Percentiles rank a stretch among this genome's conserved stretches.
phyloP scores from a whole-genome alignment of 2,888 invertebrate species.

The Ceraclea dissimilis region DNA sequence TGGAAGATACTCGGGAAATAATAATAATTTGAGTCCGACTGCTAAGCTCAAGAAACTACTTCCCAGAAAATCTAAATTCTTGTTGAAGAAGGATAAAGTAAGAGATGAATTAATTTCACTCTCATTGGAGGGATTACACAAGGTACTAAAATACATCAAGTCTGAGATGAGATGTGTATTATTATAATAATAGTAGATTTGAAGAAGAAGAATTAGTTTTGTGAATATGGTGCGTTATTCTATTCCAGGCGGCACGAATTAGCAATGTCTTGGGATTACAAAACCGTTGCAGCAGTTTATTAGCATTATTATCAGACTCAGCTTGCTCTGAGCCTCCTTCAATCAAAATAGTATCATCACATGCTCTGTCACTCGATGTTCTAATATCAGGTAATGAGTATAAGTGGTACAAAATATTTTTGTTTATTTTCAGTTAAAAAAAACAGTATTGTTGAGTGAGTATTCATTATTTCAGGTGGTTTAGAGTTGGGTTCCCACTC shows the following conservation, averaged over 20 bases:
- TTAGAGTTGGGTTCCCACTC: constrained; percentile 89
- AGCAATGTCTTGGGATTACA: constrained; percentile 85
- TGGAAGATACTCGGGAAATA: constrained; percentile 33
- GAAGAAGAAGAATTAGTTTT: background rate
- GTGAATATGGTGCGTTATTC: background rate
- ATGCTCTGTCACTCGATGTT: constrained; percentile 88
- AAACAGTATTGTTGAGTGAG: no score
- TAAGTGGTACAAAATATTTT: background rate
- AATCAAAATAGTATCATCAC: constrained; percentile 75
- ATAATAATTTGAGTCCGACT: constrained; percentile 30
- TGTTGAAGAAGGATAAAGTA: constrained; percentile 51
- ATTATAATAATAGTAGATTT: background rate
- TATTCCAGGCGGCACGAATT: constrained; percentile 67
- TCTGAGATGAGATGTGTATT: background rate
- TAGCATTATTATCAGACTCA: constrained; percentile 78
- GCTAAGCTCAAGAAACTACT: constrained; percentile 46
- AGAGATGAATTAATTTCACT: constrained; percentile 75
- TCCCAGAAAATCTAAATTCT: constrained; percentile 42
- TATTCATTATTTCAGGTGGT: constrained; percentile 46
- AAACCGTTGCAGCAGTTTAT: constrained; percentile 83
- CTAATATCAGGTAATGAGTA: constrained; percentile 65
- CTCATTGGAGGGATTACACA: constrained; percentile 84
- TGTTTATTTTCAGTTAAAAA: background rate
- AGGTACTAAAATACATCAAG: constrained; percentile 40
- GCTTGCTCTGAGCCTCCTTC: constrained; percentile 77